Percentiles rank a stretch among this genome's conserved stretches.
Conservation (phyloP, 2,113 vertebrate genomes). For the Pungitius pungitius region DNA sequence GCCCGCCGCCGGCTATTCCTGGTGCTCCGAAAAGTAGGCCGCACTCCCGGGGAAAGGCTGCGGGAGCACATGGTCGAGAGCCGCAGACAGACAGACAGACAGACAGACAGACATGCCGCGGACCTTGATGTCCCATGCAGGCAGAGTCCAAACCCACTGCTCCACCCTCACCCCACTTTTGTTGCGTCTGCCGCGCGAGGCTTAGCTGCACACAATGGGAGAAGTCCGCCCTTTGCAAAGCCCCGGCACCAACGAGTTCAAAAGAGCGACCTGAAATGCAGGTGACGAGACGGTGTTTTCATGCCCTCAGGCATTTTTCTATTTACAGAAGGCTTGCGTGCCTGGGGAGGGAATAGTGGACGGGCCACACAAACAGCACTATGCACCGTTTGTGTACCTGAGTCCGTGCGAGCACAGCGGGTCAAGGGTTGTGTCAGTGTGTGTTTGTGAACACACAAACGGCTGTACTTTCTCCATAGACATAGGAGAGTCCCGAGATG, state of each 20-base stretch:
- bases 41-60: conserved; percentile 76
- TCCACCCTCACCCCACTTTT: conserved; percentile 25
- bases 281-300: conserved; percentile 7
- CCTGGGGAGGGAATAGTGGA: conserved; percentile 18
- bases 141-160: conserved; percentile 18
- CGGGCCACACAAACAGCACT: conserved; percentile 32
- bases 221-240: not conserved
- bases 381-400: conserved; percentile 40
- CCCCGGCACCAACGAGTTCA: not conserved
- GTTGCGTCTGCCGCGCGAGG: not conserved
- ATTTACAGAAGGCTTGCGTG: conserved; percentile 49
- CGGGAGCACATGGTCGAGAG: conserved; percentile 47
- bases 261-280: not conserved
- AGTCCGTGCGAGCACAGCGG: conserved; percentile 16
- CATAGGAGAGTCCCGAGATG: not conserved
- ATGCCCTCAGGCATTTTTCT: conserved; percentile 11
- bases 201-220: conserved; percentile 6
- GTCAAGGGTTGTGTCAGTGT: conserved; percentile 40
- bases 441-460: conserved; percentile 25
- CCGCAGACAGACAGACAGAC: conserved; percentile 24
- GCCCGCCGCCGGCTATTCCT: conserved; percentile 80
- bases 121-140: conserved; percentile 37
- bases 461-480: conserved; percentile 1
- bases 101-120: conserved; percentile 58
- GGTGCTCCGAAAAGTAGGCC: conserved; percentile 78